Percentiles rank a stretch among this genome's conserved stretches.
Evolutionary conservation across 2,797 vertebrate species (phyloP).

Genomic region (Pangasius macronema): DNA sequence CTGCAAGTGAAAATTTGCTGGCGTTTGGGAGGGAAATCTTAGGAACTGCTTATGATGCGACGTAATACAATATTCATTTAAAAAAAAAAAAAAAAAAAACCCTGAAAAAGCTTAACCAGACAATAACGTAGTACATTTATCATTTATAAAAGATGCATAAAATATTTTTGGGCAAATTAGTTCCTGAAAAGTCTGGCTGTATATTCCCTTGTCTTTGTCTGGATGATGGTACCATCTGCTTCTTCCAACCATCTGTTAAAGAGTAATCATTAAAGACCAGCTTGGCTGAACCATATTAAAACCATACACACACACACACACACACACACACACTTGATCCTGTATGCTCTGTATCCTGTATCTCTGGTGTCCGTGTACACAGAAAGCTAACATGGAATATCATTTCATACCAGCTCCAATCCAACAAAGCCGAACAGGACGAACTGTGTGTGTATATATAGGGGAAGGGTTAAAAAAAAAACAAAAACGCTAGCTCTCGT

Average conservation of each 20-base stretch:
- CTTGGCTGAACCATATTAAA: background rate
- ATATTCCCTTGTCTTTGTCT: background rate
- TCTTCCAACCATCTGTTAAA: background rate
- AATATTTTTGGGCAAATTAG: background rate
- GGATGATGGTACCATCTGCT: background rate
- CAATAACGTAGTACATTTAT: background rate
- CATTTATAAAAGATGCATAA: background rate
- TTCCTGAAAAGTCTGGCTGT: background rate
- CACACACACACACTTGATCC: background rate
- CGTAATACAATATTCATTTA: background rate
- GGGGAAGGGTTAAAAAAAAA: background rate
- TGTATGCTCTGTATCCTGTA: background rate
- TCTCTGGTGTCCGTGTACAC: background rate
- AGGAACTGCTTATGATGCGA: background rate
- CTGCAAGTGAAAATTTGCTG: background rate
- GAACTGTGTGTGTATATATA: background rate
- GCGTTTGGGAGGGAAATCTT: background rate
- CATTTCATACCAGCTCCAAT: background rate
- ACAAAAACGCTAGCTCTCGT: background rate
- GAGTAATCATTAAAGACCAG: background rate
- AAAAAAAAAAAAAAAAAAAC: background rate
- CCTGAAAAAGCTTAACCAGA: background rate
- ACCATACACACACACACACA: background rate
- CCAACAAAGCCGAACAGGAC: background rate
- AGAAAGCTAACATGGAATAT: background rate